A percentile compares a stretch with the other conserved stretches of the same genome.
Evolutionary conservation across 2,797 vertebrate species (phyloP).

Genomic region (Atherinosoma microstoma): DNA sequence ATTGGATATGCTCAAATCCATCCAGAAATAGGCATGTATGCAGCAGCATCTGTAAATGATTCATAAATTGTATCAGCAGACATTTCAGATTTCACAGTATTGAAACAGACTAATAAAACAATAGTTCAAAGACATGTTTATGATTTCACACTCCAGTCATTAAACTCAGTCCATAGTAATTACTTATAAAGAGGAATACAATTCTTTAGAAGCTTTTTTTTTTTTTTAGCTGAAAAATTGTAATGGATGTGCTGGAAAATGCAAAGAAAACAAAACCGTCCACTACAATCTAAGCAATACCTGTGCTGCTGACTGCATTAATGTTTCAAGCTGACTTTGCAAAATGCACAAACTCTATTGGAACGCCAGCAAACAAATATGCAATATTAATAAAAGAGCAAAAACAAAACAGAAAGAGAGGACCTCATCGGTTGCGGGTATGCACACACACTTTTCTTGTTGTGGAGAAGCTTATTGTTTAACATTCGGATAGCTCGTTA

Average conservation of each 20-base stretch:
- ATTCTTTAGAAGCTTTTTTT: slow-evolving; percentile 10
- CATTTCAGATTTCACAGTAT: slow-evolving; percentile 49
- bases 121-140: slow-evolving; percentile 32
- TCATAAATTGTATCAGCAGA: slow-evolving; percentile 43
- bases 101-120: slow-evolving; percentile 47
- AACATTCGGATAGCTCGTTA: not conserved
- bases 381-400: slow-evolving; percentile 54
- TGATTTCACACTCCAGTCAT: slow-evolving; percentile 50
- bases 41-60: slow-evolving; percentile 34
- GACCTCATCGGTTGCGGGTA: slow-evolving; percentile 7
- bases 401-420: slow-evolving; percentile 24
- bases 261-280: slow-evolving; percentile 55
- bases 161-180: slow-evolving; percentile 32
- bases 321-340: slow-evolving; percentile 59
- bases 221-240: slow-evolving; percentile 2
- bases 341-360: slow-evolving; percentile 46
- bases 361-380: slow-evolving; percentile 60
- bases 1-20: slow-evolving; percentile 13
- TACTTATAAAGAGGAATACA: slow-evolving; percentile 15
- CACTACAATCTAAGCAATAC: slow-evolving; percentile 54
- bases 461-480: not conserved
- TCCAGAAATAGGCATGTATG: slow-evolving; percentile 31
- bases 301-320: slow-evolving; percentile 57
- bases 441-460: not conserved
- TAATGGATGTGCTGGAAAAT: slow-evolving; percentile 40